Base-by-base conservation (phyloP, 2,888 invertebrate species). In the Limnephilus rhombicus region DNA sequence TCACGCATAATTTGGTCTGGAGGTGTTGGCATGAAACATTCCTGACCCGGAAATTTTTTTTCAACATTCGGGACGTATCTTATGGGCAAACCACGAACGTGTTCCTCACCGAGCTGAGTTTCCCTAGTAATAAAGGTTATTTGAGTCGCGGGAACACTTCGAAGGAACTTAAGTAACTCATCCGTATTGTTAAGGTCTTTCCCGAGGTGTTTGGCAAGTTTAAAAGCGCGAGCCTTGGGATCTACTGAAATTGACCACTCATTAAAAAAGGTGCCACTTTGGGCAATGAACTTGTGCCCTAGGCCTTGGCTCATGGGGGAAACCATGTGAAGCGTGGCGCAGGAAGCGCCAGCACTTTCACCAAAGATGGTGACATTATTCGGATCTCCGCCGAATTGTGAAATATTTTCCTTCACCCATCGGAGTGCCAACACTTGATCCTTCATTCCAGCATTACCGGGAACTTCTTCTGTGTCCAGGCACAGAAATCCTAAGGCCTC, bases 381-480 rank as follows among this genome's bases (percentile, higher is more conserved):
- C 2, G 95, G 94, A 94, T 96, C 95, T 18, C 96, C 96, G 3
- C 96, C 96, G 91, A 96, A 96, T 34, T 94, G 94, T 0, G 90
- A 93, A 31, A 96, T 96, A 92, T 96, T 96, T 18, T 94, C 94
- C 87, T 95, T 94, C 0, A 96, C 95, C 96, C 96, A 96, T 92
- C 94, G 94, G 0, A 96, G 94, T 0, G 96, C 96, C 15, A 95
- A 94, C 0, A 96, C 96, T 94, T 96, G 96, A 92, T 96, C 96
- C 94, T 96, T 96, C 95, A 96, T 95, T 1, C 95, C 96, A 29
- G 95, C 96, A 80, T 96, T 96, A 0, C 96, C 96, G 0, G 96
- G 95, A 2, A 95, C 94, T 0, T 96, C 96, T 94, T 95, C 94
- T 0, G 95, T 95, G n/a, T 95, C 94, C 0, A 96, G 94, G 9